These are phyloP conservation scores for Linyphia triangularis DNA, from an alignment of 2,888 invertebrate genomes.

Conservation along the genomic window DNA sequence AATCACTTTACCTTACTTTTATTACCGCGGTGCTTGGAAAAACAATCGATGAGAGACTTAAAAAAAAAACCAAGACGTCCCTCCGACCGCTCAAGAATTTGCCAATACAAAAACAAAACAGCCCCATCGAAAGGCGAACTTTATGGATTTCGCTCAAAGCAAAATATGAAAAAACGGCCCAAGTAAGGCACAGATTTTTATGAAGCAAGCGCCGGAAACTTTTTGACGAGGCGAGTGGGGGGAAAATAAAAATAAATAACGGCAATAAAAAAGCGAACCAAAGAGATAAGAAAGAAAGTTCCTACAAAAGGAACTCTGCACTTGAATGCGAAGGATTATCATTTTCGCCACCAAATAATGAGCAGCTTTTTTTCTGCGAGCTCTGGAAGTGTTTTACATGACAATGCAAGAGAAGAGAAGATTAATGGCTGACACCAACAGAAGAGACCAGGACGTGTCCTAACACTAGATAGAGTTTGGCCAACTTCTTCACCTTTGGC, in stretches of 20 bases:
- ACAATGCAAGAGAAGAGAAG: constrained; percentile 59
- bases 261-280: constrained; percentile 47
- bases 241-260: neutral
- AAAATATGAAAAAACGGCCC: constrained; percentile 30
- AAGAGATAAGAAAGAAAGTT: constrained; percentile 48
- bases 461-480: neutral
- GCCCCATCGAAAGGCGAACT: neutral
- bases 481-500: constrained; percentile 3
- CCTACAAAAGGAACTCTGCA: constrained; percentile 65
- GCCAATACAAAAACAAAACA: constrained; percentile 34
- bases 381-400: constrained; percentile 72
- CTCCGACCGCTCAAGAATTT: neutral
- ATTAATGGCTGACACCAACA: constrained; percentile 66
- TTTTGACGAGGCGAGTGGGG: constrained; percentile 30
- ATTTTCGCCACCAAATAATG: constrained; percentile 73
- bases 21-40: neutral
- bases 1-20: neutral
- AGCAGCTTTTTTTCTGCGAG: constrained; percentile 46
- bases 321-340: constrained; percentile 70
- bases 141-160: constrained; percentile 19
- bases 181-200: constrained; percentile 62
- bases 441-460: constrained; percentile 36
- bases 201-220: constrained; percentile 57
- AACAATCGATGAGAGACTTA: neutral
- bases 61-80: constrained; percentile 1